Evolutionary conservation across 2,888 invertebrate genomes (phyloP).

Genomic region (Melolontha melolontha): DNA sequence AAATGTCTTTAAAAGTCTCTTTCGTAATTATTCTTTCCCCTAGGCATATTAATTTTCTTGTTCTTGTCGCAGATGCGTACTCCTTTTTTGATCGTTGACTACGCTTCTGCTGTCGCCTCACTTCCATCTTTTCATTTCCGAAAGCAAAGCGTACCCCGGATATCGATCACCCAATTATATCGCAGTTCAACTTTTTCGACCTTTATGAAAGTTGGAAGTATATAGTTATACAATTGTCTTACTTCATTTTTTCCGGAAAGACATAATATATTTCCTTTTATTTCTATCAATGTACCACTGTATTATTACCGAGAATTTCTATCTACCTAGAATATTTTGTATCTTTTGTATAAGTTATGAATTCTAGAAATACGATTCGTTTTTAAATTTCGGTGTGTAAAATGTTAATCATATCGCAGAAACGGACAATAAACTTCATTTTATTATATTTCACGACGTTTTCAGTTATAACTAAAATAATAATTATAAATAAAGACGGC

Average conservation of each 20-base stretch:
- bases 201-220: constrained; percentile 16
- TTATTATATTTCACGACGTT: too few relatives aligned
- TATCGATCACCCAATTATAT: constrained; percentile 29
- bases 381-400: too few relatives aligned
- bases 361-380: too few relatives aligned
- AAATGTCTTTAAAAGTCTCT: constrained; percentile 11
- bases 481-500: too few relatives aligned
- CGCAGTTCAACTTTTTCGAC: constrained; percentile 18
- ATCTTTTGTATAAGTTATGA: too few relatives aligned
- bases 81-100: not conserved
- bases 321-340: not conserved
- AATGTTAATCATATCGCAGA: too few relatives aligned
- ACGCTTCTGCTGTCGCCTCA: not conserved
- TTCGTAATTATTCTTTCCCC: constrained; percentile 17
- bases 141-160: constrained; percentile 10
- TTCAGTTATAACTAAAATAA: too few relatives aligned
- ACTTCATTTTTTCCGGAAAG: not conserved
- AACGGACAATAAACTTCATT: too few relatives aligned
- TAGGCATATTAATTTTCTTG: constrained; percentile 17
- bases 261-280: constrained; percentile 4
- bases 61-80: constrained; percentile 1
- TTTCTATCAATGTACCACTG: not conserved
- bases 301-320: not conserved
- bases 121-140: constrained; percentile 19
- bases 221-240: constrained; percentile 8